phyloP scores from a whole-genome alignment of 1,140 invertebrate genomes.

The Bombus vancouverensis region DNA sequence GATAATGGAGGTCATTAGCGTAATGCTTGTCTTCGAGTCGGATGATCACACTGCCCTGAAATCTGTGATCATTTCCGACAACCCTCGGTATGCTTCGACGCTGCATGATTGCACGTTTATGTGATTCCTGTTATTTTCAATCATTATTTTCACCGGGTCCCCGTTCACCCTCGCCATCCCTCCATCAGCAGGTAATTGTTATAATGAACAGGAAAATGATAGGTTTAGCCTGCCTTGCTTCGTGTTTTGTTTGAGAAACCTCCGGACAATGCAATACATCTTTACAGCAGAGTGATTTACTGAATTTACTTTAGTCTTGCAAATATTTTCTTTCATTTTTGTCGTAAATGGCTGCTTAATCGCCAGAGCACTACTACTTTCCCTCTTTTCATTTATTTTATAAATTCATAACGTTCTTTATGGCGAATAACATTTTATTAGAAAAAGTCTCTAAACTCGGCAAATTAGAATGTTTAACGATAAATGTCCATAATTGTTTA shows the following conservation, averaged over 20 bases:
- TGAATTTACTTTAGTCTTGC: slow-evolving; percentile 31
- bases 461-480: not conserved
- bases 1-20: slow-evolving; percentile 78
- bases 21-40: slow-evolving; percentile 78
- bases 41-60: slow-evolving; percentile 71
- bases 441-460: not conserved
- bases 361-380: not conserved
- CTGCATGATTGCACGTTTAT: slow-evolving; percentile 77
- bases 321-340: slow-evolving; percentile 6
- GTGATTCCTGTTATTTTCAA: slow-evolving; percentile 81
- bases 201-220: slow-evolving; percentile 73
- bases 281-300: slow-evolving; percentile 30
- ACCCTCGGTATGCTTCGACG: slow-evolving; percentile 48
- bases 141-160: slow-evolving; percentile 73
- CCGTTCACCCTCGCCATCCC: slow-evolving; percentile 35
- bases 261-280: slow-evolving; percentile 28
- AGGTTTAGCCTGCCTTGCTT: slow-evolving; percentile 56
- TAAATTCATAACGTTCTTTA: too few species aligned
- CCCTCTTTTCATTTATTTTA: not conserved
- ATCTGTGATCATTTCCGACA: slow-evolving; percentile 73
- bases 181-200: slow-evolving; percentile 70
- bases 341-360: not conserved
- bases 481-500: not conserved
- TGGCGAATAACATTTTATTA: too few species aligned
- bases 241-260: slow-evolving; percentile 66